phyloP scores from a whole-genome alignment of 2,113 vertebrate species.

The Lethenteron camtschaticum region DNA sequence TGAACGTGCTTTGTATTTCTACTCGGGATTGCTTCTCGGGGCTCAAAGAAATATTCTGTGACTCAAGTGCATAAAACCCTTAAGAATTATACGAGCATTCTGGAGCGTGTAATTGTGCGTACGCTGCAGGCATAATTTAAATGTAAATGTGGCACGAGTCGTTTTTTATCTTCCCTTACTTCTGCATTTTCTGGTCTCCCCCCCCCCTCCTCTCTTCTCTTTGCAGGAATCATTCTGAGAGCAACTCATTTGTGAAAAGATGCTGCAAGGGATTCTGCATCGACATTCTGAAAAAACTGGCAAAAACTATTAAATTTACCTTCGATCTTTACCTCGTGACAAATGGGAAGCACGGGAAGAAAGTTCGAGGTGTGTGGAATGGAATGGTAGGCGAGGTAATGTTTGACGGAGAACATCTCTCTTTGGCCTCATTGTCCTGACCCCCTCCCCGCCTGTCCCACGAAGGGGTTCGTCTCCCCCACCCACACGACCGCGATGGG shows the following conservation, averaged over 20 bases:
- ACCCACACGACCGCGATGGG: too few species aligned
- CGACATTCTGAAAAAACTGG: conserved; percentile 86
- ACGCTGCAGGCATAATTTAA: too few species aligned
- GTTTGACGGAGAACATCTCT: background rate
- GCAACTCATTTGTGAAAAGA: conserved; percentile 44
- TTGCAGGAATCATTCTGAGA: conserved; percentile 8
- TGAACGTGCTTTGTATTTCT: too few species aligned
- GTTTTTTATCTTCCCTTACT: too few species aligned
- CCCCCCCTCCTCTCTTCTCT: background rate
- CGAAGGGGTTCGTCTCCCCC: too few species aligned
- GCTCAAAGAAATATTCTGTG: too few species aligned
- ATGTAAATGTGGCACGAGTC: too few species aligned
- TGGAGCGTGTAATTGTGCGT: too few species aligned
- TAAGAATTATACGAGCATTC: too few species aligned
- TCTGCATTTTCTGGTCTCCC: too few species aligned
- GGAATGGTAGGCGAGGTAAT: conserved; percentile 95
- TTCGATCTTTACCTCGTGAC: conserved; percentile 94
- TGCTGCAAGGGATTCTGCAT: conserved; percentile 98
- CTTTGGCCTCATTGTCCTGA: conserved; percentile 7
- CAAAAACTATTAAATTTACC: conserved; percentile 72
- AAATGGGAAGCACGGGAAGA: conserved; percentile 86
- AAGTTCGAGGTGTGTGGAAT: conserved; percentile 80
- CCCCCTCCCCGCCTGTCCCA: background rate
- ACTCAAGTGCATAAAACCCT: too few species aligned
- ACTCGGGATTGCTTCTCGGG: too few species aligned